These are phyloP conservation scores for Morone saxatilis DNA, from an alignment of 2,113 vertebrate species.

Conservation along the genomic window DNA sequence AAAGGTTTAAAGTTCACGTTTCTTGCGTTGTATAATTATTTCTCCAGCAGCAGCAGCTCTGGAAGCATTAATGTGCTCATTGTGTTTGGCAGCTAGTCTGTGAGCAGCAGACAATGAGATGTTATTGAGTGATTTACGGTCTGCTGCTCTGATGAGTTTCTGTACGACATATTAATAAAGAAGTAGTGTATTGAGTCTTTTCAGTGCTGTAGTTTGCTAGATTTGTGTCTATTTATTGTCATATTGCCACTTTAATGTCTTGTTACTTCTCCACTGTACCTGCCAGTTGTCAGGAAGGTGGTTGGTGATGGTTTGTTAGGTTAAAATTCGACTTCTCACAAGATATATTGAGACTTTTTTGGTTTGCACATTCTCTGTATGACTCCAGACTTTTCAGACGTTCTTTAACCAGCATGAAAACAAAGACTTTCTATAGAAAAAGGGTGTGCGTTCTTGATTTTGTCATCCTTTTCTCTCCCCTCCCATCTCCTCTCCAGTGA, in stretches of 20 bases:
- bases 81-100: neutral
- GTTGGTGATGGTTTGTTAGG: neutral
- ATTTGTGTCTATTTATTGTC: too few species aligned
- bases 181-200: neutral
- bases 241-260: neutral
- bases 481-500: constrained; percentile 83
- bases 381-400: neutral
- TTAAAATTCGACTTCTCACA: too few species aligned
- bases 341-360: neutral
- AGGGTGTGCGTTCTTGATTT: neutral
- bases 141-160: neutral
- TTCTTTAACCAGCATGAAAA: neutral
- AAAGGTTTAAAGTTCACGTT: neutral
- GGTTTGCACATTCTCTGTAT: neutral
- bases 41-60: neutral
- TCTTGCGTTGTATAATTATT: neutral
- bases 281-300: too few species aligned
- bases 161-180: neutral
- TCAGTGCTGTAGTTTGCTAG: neutral
- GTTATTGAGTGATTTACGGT: constrained; percentile 4
- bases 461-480: neutral
- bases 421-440: neutral
- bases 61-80: constrained; percentile 1
- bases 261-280: neutral
- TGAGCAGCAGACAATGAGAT: neutral